These are phyloP conservation scores for Amphipyra berbera DNA, from an alignment of 2,888 invertebrate species.

Conservation along the genomic window DNA sequence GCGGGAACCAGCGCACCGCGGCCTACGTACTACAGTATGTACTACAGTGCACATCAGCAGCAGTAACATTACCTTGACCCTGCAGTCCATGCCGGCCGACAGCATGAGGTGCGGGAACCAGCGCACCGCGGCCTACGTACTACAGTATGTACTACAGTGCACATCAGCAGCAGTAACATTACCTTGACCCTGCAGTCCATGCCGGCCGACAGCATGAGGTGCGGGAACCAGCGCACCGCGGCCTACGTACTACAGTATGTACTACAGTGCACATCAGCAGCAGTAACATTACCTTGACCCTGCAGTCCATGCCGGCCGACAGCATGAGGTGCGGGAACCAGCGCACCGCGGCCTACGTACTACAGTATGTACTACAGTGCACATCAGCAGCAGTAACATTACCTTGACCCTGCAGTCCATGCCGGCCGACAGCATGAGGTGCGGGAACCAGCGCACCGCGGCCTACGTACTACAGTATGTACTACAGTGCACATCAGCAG, in stretches of 20 bases:
- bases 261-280: too few relatives aligned
- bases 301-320: slow-evolving; percentile 98
- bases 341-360: slow-evolving; percentile 96
- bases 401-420: slow-evolving; percentile 99
- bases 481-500: too few relatives aligned
- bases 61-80: slow-evolving; percentile 93
- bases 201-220: slow-evolving; percentile 97
- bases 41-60: too few relatives aligned
- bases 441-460: slow-evolving; percentile 98
- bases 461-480: slow-evolving; percentile 89
- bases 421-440: slow-evolving; percentile 97
- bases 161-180: too few relatives aligned
- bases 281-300: slow-evolving; percentile 93
- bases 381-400: too few relatives aligned
- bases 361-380: too few relatives aligned
- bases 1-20: slow-evolving; percentile 98
- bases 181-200: slow-evolving; percentile 99
- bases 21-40: slow-evolving; percentile 89
- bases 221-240: slow-evolving; percentile 98
- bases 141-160: too few relatives aligned
- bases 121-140: slow-evolving; percentile 96
- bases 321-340: slow-evolving; percentile 99
- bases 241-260: slow-evolving; percentile 89
- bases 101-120: slow-evolving; percentile 99
- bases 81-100: slow-evolving; percentile 98